Conservation (phyloP, 2,888 invertebrate species). For the Eilema depressum region DNA sequence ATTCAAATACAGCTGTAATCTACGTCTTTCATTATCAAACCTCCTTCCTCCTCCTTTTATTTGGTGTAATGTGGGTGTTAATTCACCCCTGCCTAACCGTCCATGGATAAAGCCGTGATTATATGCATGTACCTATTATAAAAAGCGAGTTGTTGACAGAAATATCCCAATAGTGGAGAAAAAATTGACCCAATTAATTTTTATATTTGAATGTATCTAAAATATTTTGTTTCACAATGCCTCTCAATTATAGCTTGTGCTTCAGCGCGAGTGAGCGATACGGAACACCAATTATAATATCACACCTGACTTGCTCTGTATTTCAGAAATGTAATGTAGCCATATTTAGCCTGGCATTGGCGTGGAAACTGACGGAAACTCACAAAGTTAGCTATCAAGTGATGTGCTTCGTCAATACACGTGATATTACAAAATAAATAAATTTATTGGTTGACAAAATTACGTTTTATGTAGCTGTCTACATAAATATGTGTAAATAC, state of each 20-base stretch:
- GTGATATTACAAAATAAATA: background rate
- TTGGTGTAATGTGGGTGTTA: too few relatives aligned
- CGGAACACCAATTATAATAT: slow-evolving; percentile 8
- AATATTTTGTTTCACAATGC: background rate
- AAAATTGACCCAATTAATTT: background rate
- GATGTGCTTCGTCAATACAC: background rate
- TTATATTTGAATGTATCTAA: background rate
- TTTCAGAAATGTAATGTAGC: background rate
- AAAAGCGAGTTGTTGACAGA: too few relatives aligned
- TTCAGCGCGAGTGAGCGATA: background rate
- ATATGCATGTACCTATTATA: too few relatives aligned
- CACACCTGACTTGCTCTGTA: slow-evolving; percentile 5
- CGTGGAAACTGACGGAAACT: background rate
- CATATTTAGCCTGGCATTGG: background rate
- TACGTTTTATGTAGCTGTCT: too few relatives aligned
- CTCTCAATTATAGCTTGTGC: background rate
- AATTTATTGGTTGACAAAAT: background rate
- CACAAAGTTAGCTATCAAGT: background rate
- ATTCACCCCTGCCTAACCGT: too few relatives aligned
- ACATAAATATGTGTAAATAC: too few relatives aligned
- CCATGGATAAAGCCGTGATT: too few relatives aligned
- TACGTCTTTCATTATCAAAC: too few relatives aligned
- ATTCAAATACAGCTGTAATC: too few relatives aligned
- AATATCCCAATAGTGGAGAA: too few relatives aligned
- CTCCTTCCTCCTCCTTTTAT: too few relatives aligned